Base-by-base conservation (phyloP, 2,113 vertebrate genomes). In the Plestiodon gilberti region DNA sequence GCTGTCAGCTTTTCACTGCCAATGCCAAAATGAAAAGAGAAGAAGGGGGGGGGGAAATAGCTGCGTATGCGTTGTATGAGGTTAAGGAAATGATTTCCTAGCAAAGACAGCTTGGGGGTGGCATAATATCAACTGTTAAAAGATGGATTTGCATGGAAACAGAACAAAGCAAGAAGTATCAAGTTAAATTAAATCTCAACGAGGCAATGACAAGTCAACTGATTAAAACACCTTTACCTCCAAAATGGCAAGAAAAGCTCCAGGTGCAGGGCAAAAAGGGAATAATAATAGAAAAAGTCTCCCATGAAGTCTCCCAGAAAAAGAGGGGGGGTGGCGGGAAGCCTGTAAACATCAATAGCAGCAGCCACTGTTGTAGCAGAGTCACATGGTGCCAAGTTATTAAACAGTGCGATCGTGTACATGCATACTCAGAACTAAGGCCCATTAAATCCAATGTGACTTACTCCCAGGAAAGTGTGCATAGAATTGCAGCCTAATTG, bases 21-120 rank as follows among this genome's bases (percentile, higher is more conserved):
- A 91, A 74, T 35, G 74, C 90, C 83, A 88, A 93, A 91, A 88
- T 81, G 64, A 88, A 88, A 93, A 90, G 93, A 87, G 94, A 85
- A 89, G 90, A 70, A 2, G 0, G 40, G 30, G 14, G 20, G 67
- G 33, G 15, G 33, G 90, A 93, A 96, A 95, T 92, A 95, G 38
- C 74, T 84, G 91, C 85, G 79, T 86, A 89, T 79, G 91, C 91
- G 94, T 94, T 93, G 82, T 38, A 82, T 92, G 90, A 95, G 92
- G 95, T 90, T 86, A 91, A 48, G 88, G 95, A 95, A 97, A 96
- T 75, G 83, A 89, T 95, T 96, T 96, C 73, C 75, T 91, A 91
- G 62, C 23, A 62, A 90, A 91, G 93, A 86, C 91, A 91, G 86
- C 61, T 81, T 15, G 85, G 1, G 78, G 91, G 94, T 93, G 92